Evolutionary conservation across 2,113 vertebrate species (phyloP), one percentile per base, ranked within the genome.

Genomic region (Cynopterus brachyotis): DNA sequence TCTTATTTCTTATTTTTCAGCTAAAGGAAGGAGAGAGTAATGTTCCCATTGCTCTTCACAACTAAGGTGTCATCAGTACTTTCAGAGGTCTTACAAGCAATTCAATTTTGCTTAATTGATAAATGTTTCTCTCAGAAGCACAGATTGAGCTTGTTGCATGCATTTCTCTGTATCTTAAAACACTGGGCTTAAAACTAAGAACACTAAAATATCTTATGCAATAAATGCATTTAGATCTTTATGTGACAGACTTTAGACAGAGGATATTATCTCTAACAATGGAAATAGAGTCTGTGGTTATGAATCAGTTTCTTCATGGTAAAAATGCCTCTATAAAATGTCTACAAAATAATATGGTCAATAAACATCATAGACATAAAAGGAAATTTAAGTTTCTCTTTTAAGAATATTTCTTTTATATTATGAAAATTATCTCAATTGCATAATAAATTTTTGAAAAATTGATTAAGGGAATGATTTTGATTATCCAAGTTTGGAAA

Each of bases 81-180:
- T 75, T 76, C 73, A 89, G 87, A 95, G 88, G 85, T 96, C 92
- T 94, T 89, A 75, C 12, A 78, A 91, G 96, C 57, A 93, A 94
- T 95, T 94, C 95, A 42, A 1, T 90, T 92, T 81, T 40, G 80
- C 72, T 82, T 96, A 97, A 96, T 92, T 97, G 96, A 95, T 37
- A 73, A 85, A 96, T 94, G 84, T 79, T 94, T 95, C 94, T 82
- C 91, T 94, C 91, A 95, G 84, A 69, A 81, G 70, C 55, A 84
- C 60, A 76, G 83, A 70, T 1, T 47, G 70, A 81, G n/a, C 28
- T 72, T 59, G 75, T 80, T 66, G 47, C 15, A 9, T 57, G 47
- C 55, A 55, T 88, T 67, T 96, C 70, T 92, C 47, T 20, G 26
- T 35, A 35, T 89, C 92, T 84, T 62, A 69, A 47, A 47, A 95